A percentile compares a stretch with the other conserved stretches of the same genome.
These are phyloP conservation scores for Drosophila sulfurigaster DNA, from an alignment of 1,140 invertebrate species.

Conservation along the genomic window DNA sequence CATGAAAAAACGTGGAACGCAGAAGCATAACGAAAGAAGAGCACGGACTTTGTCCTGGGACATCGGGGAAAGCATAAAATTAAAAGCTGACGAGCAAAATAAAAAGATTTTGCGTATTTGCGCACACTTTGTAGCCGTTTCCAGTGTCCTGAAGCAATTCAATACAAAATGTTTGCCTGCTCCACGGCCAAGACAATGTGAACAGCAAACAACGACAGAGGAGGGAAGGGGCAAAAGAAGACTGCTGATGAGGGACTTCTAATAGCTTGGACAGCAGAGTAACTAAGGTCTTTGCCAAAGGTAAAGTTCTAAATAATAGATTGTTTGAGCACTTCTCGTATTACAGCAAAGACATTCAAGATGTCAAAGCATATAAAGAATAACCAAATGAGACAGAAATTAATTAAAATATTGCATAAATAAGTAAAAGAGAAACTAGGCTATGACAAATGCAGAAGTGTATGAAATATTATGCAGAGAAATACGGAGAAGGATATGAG, in stretches of 20 bases:
- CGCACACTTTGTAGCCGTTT: slow-evolving; percentile 57
- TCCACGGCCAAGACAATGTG: slow-evolving; percentile 47
- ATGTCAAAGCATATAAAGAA: neutral
- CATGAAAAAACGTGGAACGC: slow-evolving; percentile 7
- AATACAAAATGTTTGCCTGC: slow-evolving; percentile 45
- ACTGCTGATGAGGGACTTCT: slow-evolving; percentile 16
- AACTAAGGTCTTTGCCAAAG: slow-evolving; percentile 7
- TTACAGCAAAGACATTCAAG: neutral
- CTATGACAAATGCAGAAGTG: neutral
- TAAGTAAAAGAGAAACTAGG: neutral
- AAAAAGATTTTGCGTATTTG: slow-evolving; percentile 82
- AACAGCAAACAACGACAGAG: slow-evolving; percentile 13
- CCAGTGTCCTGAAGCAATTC: slow-evolving; percentile 43
- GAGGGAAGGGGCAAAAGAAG: neutral
- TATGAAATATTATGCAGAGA: neutral
- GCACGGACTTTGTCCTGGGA: slow-evolving; percentile 22
- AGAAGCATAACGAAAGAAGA: slow-evolving; percentile 29
- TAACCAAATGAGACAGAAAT: neutral
- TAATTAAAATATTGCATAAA: neutral
- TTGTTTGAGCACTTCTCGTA: neutral
- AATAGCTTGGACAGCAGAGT: slow-evolving; percentile 19
- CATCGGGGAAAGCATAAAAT: slow-evolving; percentile 73
- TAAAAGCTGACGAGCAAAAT: slow-evolving; percentile 85
- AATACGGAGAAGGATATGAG: too few species aligned
- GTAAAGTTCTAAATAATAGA: slow-evolving; percentile 5